Percentiles rank a stretch among this genome's conserved stretches.
phyloP scores from a whole-genome alignment of 1,140 invertebrate genomes.

The silkworm (Bombyx mori) region DNA sequence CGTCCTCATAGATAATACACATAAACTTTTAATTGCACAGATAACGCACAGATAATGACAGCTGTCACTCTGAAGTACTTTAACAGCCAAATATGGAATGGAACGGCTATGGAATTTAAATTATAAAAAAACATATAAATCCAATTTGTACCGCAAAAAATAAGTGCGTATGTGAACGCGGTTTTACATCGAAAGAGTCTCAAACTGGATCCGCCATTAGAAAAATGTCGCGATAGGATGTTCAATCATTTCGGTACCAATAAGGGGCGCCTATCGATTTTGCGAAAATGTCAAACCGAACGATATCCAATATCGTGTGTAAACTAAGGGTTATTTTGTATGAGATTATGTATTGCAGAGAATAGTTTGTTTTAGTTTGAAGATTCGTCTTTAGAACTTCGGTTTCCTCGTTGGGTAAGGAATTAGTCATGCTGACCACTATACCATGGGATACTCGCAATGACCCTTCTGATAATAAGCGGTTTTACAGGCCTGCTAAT shows the following conservation, averaged over 20 bases:
- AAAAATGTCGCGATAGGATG: slow-evolving; percentile 69
- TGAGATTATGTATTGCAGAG: no score
- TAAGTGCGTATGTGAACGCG: slow-evolving; percentile 23
- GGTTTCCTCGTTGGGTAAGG: no score
- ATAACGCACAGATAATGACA: no score
- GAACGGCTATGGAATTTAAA: background rate
- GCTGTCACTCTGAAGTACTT: no score
- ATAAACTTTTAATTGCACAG: no score
- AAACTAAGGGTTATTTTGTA: slow-evolving; percentile 1
- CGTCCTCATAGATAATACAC: no score
- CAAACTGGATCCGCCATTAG: slow-evolving; percentile 62
- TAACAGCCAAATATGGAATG: no score
- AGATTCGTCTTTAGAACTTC: background rate
- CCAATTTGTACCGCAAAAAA: background rate
- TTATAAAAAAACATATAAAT: background rate
- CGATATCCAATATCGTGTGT: slow-evolving; percentile 45
- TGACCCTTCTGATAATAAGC: no score
- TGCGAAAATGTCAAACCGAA: slow-evolving; percentile 56
- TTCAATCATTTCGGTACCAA: slow-evolving; percentile 70
- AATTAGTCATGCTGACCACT: no score
- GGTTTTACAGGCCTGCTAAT: no score
- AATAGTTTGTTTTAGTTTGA: background rate
- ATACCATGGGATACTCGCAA: no score
- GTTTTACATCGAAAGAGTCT: slow-evolving; percentile 58
- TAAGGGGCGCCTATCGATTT: slow-evolving; percentile 67